Base-by-base conservation (phyloP, 2,797 vertebrate species). In the Microhierax caerulescens region DNA sequence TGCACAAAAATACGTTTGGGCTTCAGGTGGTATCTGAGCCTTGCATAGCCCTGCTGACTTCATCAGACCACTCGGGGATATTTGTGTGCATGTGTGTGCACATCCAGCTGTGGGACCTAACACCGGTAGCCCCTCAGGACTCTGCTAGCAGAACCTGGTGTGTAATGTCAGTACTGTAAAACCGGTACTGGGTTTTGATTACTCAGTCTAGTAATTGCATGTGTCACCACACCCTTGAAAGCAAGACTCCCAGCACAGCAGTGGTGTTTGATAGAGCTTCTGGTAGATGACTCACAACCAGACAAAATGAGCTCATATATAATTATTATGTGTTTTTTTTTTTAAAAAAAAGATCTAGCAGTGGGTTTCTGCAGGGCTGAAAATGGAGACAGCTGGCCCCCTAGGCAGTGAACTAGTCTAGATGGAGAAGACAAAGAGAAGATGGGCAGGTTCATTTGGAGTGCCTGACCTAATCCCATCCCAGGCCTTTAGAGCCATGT, bases 201-300 rank as follows among this genome's bases (percentile, higher is more conserved):
- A 78, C 39, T 93, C 72, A 45, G 67, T 70, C 28, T 74, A 41
- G 36, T 88, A 90, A 48, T 30, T 75, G 59, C 56, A 67, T 48
- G 59, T 90, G 90, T 76, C 3, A 1, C 90, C 92, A 82, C 88
- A 82, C 88, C 90, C 88, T 67, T 60, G 56, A 73, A 85, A 84
- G 51, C 0, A 2, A 82, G 90, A 93, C 54, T 82, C 23, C 60
- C 48, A 36, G 80, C 76, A 45, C 79, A 56, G 87, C 41, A 75
- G 59, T 1, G 2, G 8, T 27, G 72, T 23, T 94, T 0, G 0
- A 76, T 84, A 25, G 43, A 45, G 85, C 54, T 94, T 88, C 79
- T 3, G 2, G 61, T 32, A n/a, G 13, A 53, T 89, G 90, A 94
- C 36, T 97, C 93, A 95, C 47, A 41, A 78, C 53, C 47, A 79